Percentiles rank a stretch among this genome's conserved stretches.
Conservation (phyloP, 2,113 vertebrate species). For the Scomber japonicus region DNA sequence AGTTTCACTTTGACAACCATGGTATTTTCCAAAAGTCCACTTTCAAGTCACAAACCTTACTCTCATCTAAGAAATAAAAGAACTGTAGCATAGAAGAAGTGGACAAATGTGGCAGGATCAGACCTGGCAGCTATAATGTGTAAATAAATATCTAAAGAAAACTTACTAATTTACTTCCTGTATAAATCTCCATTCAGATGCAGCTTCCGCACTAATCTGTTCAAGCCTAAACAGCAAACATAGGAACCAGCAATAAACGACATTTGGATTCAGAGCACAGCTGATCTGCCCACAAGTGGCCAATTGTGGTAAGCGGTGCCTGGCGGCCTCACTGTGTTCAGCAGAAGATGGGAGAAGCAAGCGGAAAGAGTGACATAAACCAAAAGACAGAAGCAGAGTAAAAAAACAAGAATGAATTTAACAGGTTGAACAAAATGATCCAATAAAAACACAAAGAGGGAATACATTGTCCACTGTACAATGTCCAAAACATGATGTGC, state of each 20-base stretch:
- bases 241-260: not conserved
- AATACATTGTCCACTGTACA: not conserved
- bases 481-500: not conserved
- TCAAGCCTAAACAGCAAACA: not conserved
- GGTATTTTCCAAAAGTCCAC: not conserved
- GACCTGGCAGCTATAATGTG: not conserved
- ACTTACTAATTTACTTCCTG: not conserved
- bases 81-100: too few species aligned
- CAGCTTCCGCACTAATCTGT: not conserved
- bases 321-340: not conserved
- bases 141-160: not conserved
- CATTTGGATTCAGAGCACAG: constrained; percentile 3
- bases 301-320: constrained; percentile 3
- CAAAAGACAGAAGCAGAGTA: constrained; percentile 16
- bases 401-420: constrained; percentile 4
- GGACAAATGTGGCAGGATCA: too few species aligned
- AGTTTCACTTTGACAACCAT: constrained; percentile 13
- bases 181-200: not conserved
- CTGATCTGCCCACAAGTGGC: not conserved
- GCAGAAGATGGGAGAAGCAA: constrained; percentile 1
- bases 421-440: constrained; percentile 25
- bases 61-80: too few species aligned
- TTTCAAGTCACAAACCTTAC: too few species aligned
- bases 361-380: constrained; percentile 31
- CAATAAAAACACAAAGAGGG: constrained; percentile 27